phyloP scores from a whole-genome alignment of 2,888 invertebrate species.

The Merodon equestris region DNA sequence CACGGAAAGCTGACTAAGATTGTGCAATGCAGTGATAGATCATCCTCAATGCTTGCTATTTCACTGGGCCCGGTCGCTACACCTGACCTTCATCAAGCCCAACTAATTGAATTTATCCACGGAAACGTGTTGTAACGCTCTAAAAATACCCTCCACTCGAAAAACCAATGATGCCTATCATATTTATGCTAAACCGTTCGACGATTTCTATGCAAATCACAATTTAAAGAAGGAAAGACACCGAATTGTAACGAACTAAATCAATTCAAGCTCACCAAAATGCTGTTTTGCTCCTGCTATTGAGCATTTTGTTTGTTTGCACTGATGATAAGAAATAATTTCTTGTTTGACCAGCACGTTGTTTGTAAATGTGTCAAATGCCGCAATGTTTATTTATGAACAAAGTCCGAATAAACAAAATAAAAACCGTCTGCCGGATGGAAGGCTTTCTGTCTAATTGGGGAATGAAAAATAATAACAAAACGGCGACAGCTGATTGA shows the following conservation, averaged over 20 bases:
- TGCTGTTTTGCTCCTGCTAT: not conserved
- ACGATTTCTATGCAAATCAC: constrained; percentile 1
- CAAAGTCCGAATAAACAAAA: constrained; percentile 28
- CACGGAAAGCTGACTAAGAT: constrained; percentile 1
- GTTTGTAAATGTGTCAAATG: constrained; percentile 10
- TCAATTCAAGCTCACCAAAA: constrained; percentile 21
- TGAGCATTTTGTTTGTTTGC: not conserved
- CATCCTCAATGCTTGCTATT: constrained; percentile 8
- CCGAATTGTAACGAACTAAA: not conserved
- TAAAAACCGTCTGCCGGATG: not conserved
- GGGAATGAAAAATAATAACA: constrained; percentile 6
- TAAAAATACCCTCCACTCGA: constrained; percentile 44
- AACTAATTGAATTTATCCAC: constrained; percentile 40
- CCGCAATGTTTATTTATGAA: constrained; percentile 48
- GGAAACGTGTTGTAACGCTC: constrained; percentile 42
- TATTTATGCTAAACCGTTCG: constrained; percentile 24
- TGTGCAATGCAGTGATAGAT: constrained; percentile 20
- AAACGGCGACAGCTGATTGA: constrained; percentile 40
- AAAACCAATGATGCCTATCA: too few relatives aligned
- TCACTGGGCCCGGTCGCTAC: constrained; percentile 3
- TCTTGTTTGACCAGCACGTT: not conserved
- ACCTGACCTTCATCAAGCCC: constrained; percentile 35
- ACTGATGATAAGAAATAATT: not conserved
- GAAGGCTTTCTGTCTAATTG: too few relatives aligned
- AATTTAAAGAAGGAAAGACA: not conserved